Percentiles rank a stretch among this genome's conserved stretches.
phyloP scores from a whole-genome alignment of 2,113 vertebrate genomes.

The Malurus alboscapulatus region DNA sequence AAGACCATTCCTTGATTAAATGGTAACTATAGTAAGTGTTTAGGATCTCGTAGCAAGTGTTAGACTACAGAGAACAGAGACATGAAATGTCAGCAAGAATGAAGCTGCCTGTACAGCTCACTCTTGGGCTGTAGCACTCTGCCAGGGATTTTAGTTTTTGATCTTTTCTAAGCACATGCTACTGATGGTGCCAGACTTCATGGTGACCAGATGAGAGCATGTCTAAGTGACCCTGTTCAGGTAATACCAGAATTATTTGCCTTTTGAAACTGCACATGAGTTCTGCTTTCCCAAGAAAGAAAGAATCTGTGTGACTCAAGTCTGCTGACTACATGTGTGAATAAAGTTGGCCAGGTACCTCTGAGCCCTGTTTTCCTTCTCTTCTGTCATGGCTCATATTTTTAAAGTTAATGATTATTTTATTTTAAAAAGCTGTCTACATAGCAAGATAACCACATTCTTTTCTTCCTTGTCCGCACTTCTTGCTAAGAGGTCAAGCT shows the following conservation, averaged over 20 bases:
- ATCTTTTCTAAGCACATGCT: not conserved
- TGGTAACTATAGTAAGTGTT: not conserved
- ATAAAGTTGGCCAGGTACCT: not conserved
- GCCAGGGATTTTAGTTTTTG: not conserved
- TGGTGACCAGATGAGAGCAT: not conserved
- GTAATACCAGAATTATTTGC: not conserved
- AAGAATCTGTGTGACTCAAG: not conserved
- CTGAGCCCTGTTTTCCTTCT: not conserved
- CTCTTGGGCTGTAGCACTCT: not conserved
- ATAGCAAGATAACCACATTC: not conserved
- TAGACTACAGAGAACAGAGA: not conserved
- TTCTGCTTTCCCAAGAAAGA: not conserved
- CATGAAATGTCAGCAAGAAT: not conserved
- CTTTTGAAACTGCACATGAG: not conserved
- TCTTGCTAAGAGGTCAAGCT: conserved; percentile 2
- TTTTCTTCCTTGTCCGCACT: not conserved
- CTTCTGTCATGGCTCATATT: not conserved
- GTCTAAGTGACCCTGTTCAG: not conserved
- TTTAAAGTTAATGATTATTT: not conserved
- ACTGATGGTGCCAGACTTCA: not conserved
- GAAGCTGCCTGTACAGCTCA: not conserved
- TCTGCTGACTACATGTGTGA: not conserved
- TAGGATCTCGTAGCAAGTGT: not conserved
- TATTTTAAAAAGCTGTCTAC: not conserved
- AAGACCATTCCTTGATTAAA: not conserved